phyloP scores from a whole-genome alignment of 2,113 vertebrate genomes.

The Callipepla californica region DNA sequence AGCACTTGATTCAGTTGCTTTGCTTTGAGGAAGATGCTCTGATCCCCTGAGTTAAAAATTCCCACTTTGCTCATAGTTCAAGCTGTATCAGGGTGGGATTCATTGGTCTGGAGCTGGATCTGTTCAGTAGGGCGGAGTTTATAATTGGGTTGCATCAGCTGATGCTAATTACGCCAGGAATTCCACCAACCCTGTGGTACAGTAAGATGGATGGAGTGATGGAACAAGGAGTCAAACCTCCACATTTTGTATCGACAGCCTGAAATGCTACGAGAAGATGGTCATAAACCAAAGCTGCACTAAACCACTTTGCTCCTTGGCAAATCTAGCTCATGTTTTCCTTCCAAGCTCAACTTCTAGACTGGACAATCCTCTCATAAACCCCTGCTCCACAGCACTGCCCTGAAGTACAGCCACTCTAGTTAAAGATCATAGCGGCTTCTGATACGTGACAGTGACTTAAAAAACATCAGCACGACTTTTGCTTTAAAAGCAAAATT shows the following conservation, averaged over 20 bases:
- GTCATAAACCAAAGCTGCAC: neutral
- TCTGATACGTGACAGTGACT: neutral
- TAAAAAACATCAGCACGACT: neutral
- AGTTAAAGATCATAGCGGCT: neutral
- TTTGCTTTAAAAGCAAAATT: neutral
- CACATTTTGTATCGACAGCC: neutral
- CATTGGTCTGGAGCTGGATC: neutral
- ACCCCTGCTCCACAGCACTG: neutral
- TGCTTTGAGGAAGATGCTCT: neutral
- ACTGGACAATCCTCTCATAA: neutral
- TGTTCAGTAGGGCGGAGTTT: neutral
- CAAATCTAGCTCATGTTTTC: neutral
- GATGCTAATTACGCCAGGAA: neutral
- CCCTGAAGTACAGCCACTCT: neutral
- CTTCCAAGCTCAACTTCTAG: neutral
- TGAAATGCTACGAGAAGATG: neutral
- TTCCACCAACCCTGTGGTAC: accelerated
- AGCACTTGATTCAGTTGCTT: neutral
- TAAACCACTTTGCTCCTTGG: neutral
- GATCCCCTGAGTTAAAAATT: neutral
- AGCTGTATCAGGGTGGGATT: neutral
- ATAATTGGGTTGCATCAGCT: neutral
- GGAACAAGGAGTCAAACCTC: neutral
- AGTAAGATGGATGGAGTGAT: neutral
- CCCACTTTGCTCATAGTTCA: neutral